phyloP scores from a whole-genome alignment of 2,113 vertebrate genomes.

The Elaphurus davidianus region DNA sequence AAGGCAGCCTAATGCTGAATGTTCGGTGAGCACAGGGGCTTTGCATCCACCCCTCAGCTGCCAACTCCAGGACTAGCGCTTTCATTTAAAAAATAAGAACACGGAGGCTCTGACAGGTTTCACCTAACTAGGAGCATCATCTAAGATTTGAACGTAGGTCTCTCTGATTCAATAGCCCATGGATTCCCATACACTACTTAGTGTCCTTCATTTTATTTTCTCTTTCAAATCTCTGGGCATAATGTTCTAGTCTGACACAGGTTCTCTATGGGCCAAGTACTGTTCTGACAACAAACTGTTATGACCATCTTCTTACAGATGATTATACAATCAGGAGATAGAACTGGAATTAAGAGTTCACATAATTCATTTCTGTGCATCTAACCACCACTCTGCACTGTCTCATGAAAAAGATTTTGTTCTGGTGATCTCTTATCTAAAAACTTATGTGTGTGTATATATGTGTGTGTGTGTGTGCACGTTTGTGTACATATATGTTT shows the following conservation, averaged over 20 bases:
- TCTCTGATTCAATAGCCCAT: background rate
- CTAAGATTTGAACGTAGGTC: background rate
- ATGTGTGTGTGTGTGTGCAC: accelerated
- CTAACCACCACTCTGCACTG: background rate
- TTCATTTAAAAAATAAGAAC: background rate
- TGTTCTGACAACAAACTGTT: background rate
- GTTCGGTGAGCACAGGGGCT: background rate
- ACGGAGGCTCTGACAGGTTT: background rate
- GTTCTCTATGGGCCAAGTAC: background rate
- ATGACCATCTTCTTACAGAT: background rate
- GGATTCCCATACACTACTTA: background rate
- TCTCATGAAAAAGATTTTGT: background rate
- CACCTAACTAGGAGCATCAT: background rate
- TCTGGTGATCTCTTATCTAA: background rate
- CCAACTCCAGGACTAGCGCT: background rate
- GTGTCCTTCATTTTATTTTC: background rate
- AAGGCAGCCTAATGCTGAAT: background rate
- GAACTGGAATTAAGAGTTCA: background rate
- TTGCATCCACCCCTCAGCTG: background rate
- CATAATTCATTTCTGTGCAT: background rate
- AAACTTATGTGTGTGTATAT: background rate
- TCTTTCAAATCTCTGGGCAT: background rate
- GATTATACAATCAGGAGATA: background rate
- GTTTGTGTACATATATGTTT: accelerated
- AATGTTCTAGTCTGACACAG: background rate